Evolutionary conservation across 2,113 vertebrate genomes (phyloP).

Genomic region (Petrocephalus zakoni): DNA sequence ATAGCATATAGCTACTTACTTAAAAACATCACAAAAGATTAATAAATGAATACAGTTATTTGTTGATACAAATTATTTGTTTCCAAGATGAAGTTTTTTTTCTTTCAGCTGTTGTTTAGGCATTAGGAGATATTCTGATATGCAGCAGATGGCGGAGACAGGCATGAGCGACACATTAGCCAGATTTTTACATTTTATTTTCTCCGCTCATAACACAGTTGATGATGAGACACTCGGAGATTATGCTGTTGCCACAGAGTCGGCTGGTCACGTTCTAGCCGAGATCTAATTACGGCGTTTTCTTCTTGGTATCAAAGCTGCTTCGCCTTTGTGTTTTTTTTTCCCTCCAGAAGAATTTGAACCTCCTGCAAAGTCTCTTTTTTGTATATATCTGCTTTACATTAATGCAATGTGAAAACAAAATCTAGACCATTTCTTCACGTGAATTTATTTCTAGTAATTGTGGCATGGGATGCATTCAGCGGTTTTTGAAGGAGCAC

Average conservation of each 20-base stretch:
- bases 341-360: not conserved
- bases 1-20: not conserved
- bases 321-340: not conserved
- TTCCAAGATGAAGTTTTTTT: slow-evolving; percentile 7
- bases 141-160: slow-evolving; percentile 24
- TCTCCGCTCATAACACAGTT: not conserved
- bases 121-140: slow-evolving; percentile 23
- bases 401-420: not conserved
- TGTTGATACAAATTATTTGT: slow-evolving; percentile 18
- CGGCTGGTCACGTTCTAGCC: not conserved
- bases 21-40: not conserved
- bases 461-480: not conserved
- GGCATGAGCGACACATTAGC: slow-evolving; percentile 12
- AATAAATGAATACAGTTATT: slow-evolving; percentile 1
- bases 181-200: slow-evolving; percentile 17
- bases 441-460: not conserved
- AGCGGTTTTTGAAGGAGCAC: not conserved
- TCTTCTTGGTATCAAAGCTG: not conserved
- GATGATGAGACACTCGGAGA: slow-evolving; percentile 5
- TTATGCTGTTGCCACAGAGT: not conserved
- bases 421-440: not conserved
- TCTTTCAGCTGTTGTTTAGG: slow-evolving; percentile 17
- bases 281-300: not conserved
- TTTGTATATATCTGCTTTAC: not conserved
- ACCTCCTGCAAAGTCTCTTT: not conserved